Base-by-base conservation (phyloP, 1,140 invertebrate genomes). In the Orchestia grillus region DNA sequence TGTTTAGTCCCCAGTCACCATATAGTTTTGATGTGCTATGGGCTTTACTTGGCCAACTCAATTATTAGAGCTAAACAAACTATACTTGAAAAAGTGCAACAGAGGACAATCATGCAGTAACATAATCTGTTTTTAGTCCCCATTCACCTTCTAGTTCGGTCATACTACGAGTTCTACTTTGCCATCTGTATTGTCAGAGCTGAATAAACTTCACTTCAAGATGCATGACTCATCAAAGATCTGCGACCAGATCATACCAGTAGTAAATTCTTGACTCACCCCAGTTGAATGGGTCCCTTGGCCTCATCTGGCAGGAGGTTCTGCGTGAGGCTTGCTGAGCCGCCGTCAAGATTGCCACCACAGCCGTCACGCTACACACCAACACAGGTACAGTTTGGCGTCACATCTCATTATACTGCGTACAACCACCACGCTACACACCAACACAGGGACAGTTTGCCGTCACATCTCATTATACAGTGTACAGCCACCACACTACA, bases 261-360 rank as follows among this genome's bases (percentile, higher is more conserved):
- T 77, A 36, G 62, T 19, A 15, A 77, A 36, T 77, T 36, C 15
- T 36, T 77, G 15, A 96, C 96, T 96, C 96, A 97, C 96, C 96
- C 96, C n/a, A 97, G 96, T 47, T 97, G 96, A 95, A 97, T 97
- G 41, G 96, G 96, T 43, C 96, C 96, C 87, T 96, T 97, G 1
- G 96, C 96, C 87, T 97, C 96, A 96, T 97, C 96, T 44, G 96
- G 96, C 43, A 97, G 96, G 43, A 97, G 96, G 87, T 97, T 97
- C 91, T 97, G 96, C 95, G 96, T 97, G 95, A 97, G 96, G 96
- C 96, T 97, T 43, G 96, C 96, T 95, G 96, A 96, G 95, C 96
- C 96, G 57, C 96, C 95, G 87, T 97, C 96, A 96, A 97, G 95
- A 87, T 95, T 96, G 77, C 96, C 96, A 95, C 96, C 96, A 95